Evolutionary conservation across 2,797 vertebrate genomes (phyloP).

Genomic region (Scomberomorus guttatus): DNA sequence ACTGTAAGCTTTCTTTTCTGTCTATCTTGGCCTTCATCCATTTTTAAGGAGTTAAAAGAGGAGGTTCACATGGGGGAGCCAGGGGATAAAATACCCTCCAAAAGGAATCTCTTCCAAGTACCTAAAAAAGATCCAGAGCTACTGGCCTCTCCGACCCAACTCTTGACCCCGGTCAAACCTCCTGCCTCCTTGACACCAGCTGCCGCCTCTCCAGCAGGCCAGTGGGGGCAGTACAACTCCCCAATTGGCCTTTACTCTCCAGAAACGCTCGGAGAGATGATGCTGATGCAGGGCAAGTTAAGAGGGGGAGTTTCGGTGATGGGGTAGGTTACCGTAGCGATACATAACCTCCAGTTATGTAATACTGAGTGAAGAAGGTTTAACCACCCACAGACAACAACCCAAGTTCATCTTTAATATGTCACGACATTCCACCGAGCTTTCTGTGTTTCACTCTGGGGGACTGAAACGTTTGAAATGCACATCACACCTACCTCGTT

Average conservation of each 20-base stretch:
- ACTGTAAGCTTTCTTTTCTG: neutral
- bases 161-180: slow-evolving; percentile 21
- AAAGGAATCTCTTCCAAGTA: slow-evolving; percentile 40
- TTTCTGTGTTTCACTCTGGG: slow-evolving; percentile 4
- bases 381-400: slow-evolving; percentile 7
- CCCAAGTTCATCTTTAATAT: neutral
- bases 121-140: slow-evolving; percentile 36
- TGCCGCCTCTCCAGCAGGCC: slow-evolving; percentile 53
- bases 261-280: slow-evolving; percentile 90
- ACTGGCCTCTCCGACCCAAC: neutral
- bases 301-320: slow-evolving; percentile 68
- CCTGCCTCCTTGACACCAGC: slow-evolving; percentile 16
- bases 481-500: slow-evolving; percentile 15
- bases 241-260: slow-evolving; percentile 90
- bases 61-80: slow-evolving; percentile 39
- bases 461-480: neutral
- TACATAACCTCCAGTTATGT: slow-evolving; percentile 14
- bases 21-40: neutral
- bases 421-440: neutral
- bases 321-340: slow-evolving; percentile 63
- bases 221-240: slow-evolving; percentile 89
- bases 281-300: slow-evolving; percentile 87
- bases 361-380: slow-evolving; percentile 2
- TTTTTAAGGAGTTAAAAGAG: slow-evolving; percentile 38
- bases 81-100: slow-evolving; percentile 44